Evolutionary conservation across 2,113 vertebrate genomes (phyloP), one percentile per base, ranked within the genome.

Genomic region (Gorsachius goisagi): DNA sequence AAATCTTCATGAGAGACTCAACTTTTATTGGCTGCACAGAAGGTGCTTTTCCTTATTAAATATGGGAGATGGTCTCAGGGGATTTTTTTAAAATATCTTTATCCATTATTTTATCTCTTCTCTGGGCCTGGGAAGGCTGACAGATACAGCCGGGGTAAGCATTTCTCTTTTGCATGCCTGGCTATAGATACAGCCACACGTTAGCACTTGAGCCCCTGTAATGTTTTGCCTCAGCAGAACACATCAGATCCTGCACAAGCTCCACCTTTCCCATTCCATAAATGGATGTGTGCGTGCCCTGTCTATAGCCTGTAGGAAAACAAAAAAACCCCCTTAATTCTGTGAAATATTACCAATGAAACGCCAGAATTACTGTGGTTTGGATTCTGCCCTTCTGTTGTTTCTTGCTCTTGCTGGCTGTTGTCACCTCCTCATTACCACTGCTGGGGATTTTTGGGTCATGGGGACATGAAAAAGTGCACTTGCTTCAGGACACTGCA

Each of bases 11-110:
- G 96, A 97, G 91, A 90, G 84, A 76, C 84, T 97, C 95, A 97
- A 39, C 53, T 97, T 97, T 96, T 96, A 97, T 97, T 98, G 94
- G 95, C 90, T 96, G 96, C 89, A 96, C 95, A 97, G 96, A 97
- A 97, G 96, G 91, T 96, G 87, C 94, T 97, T 97, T 96, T 96
- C 78, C 94, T 97, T 97, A 97, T 97, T 97, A 96, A 97, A 97
- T 96, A 97, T 26, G 0, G 80, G 80, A 95, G 89, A 82, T 47
- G 33, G 37, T 97, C 95, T 67, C 77, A 3, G n/a, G 81, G 73
- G 77, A 59, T 85, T 92, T 95, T 71, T 92, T 58, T 3, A 14
- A 82, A 97, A 95, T 92, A 96, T 95, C 78, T 97, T 97, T 85
- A 96, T 96, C 83, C 91, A 79, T 92, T 96, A 97, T 95, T 94